Evolutionary conservation across 2,113 vertebrate genomes (phyloP).

Genomic region (Polypterus senegalus): DNA sequence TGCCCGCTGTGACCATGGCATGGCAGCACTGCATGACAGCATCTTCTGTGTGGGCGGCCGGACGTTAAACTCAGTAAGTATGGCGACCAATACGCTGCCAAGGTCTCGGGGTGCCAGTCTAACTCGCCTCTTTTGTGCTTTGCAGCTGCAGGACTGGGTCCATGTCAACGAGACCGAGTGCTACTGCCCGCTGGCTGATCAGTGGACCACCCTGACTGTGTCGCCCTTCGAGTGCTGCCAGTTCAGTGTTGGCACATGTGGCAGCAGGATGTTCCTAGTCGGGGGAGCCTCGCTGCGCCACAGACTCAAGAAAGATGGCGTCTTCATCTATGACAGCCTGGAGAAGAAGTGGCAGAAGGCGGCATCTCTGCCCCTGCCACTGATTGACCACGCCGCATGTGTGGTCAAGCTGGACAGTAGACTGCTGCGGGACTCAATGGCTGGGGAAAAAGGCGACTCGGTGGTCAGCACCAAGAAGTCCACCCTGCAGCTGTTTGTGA

Average conservation of each 20-base stretch:
- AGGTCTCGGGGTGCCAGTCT: neutral
- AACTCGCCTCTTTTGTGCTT: conserved; percentile 3
- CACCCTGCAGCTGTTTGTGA: conserved; percentile 16
- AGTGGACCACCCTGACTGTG: conserved; percentile 23
- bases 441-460: neutral
- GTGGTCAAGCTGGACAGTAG: conserved; percentile 18
- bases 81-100: neutral
- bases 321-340: conserved; percentile 28
- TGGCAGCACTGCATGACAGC: conserved; percentile 28
- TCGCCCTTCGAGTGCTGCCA: conserved; percentile 27
- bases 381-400: conserved; percentile 33
- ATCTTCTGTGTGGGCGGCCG: conserved; percentile 39
- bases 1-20: conserved; percentile 31
- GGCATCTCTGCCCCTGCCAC: conserved; percentile 24
- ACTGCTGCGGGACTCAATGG: neutral
- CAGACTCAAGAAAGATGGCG: conserved; percentile 22
- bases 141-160: conserved; percentile 27
- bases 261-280: conserved; percentile 13
- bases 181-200: conserved; percentile 31
- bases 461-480: neutral
- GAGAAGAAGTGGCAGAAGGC: conserved; percentile 15
- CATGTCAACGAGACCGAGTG: conserved; percentile 22
- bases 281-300: conserved; percentile 23
- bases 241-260: conserved; percentile 22
- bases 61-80: conserved; percentile 29